A percentile compares a stretch with the other conserved stretches of the same genome.
phyloP scores from a whole-genome alignment of 2,113 vertebrate species.

The human region DNA sequence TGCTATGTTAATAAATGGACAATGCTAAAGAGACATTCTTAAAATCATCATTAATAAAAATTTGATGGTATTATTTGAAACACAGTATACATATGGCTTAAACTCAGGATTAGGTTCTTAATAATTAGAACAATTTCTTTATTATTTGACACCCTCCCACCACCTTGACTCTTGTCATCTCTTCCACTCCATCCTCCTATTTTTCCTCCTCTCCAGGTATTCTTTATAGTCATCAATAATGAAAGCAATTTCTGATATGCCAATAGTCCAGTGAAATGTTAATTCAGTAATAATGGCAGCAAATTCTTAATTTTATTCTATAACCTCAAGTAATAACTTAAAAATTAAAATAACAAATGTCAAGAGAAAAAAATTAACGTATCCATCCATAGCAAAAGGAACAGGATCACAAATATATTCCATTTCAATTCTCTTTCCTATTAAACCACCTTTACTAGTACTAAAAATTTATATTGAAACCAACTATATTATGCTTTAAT shows the following conservation, averaged over 20 bases:
- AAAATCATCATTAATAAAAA: background rate
- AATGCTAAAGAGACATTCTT: background rate
- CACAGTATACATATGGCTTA: background rate
- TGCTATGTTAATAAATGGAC: background rate
- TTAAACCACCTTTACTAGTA: background rate
- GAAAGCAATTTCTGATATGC: background rate
- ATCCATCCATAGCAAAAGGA: background rate
- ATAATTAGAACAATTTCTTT: background rate
- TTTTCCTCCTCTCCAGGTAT: too few species aligned
- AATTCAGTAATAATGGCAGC: background rate
- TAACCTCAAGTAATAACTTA: background rate
- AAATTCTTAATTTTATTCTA: background rate
- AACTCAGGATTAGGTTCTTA: background rate
- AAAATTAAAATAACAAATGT: background rate
- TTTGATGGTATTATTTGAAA: background rate
- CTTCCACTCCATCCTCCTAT: too few species aligned
- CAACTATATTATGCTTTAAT: background rate
- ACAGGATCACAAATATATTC: background rate
- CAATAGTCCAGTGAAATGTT: background rate
- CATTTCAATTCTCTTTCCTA: slow-evolving; percentile 1
- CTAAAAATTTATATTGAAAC: background rate
- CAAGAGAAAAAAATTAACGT: background rate
- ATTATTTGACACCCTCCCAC: too few species aligned
- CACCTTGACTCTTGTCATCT: too few species aligned
- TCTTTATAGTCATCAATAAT: too few species aligned